Percentiles rank a stretch among this genome's conserved stretches.
Evolutionary conservation across 53 echinoderm and acorn worm species (phyloP).

Genomic region (Holothuria scabra): DNA sequence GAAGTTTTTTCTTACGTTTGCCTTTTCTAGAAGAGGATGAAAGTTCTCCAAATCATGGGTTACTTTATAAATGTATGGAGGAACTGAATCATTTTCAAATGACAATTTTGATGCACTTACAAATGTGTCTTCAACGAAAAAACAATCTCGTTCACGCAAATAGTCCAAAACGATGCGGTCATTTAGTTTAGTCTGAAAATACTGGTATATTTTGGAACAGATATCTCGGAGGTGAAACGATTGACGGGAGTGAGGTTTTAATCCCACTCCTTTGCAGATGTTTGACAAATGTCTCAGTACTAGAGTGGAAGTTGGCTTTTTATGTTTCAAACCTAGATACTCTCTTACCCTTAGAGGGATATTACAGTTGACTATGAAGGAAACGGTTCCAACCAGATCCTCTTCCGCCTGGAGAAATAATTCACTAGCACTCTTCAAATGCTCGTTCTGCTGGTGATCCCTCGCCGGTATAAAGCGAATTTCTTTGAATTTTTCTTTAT

Average conservation of each 20-base stretch:
- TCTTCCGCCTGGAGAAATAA: conserved; percentile 6
- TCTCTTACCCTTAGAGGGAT: not conserved
- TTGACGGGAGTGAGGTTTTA: not conserved
- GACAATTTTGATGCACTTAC: conserved; percentile 23
- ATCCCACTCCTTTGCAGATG: not conserved
- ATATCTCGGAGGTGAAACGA: not conserved
- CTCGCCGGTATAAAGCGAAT: not conserved
- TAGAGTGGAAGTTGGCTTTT: conserved; percentile 20
- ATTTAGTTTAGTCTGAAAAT: not conserved
- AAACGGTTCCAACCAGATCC: conserved; percentile 41
- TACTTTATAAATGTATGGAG: conserved; percentile 48
- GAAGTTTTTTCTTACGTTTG: not conserved
- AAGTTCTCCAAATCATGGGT: not conserved
- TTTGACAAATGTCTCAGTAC: conserved; percentile 47
- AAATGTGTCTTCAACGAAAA: conserved; percentile 37
- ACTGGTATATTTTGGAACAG: conserved; percentile 42
- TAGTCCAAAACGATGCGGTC: not conserved
- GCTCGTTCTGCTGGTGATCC: not conserved
- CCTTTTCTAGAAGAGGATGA: not conserved
- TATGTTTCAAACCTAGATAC: conserved; percentile 40
- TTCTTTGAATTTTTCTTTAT: not conserved
- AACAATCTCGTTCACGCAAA: conserved; percentile 8
- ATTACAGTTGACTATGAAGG: conserved; percentile 8
- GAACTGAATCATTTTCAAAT: not conserved
- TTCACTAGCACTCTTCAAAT: conserved; percentile 1